Percentiles rank a stretch among this genome's conserved stretches.
These are phyloP conservation scores for Cossypha caffra DNA, from an alignment of 2,797 vertebrate species.

Conservation along the genomic window DNA sequence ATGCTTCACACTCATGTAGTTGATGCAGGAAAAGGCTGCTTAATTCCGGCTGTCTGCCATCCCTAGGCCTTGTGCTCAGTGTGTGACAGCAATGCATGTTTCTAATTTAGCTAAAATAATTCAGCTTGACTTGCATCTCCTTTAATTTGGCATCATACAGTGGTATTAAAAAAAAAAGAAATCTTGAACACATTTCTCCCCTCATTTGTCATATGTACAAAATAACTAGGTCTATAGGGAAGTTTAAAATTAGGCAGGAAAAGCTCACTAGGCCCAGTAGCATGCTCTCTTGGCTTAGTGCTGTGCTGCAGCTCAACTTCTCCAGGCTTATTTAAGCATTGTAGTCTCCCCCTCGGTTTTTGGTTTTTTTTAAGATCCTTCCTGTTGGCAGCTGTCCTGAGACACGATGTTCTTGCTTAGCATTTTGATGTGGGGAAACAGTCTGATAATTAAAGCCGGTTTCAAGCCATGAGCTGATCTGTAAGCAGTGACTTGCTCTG, in stretches of 20 bases:
- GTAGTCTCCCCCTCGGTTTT: not conserved
- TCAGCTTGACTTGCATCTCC: not conserved
- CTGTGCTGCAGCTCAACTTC: slow-evolving; percentile 1
- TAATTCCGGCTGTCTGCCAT: not conserved
- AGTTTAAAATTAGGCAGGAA: slow-evolving; percentile 5
- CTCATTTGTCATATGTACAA: not conserved
- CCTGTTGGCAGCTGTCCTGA: slow-evolving; percentile 69
- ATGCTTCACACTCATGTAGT: not conserved
- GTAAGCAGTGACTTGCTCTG: slow-evolving; percentile 36
- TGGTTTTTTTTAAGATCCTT: slow-evolving; percentile 58
- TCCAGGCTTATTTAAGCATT: slow-evolving; percentile 13
- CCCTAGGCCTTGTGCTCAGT: not conserved
- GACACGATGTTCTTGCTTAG: slow-evolving; percentile 68
- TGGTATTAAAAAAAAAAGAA: not conserved
- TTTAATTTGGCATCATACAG: slow-evolving; percentile 11
- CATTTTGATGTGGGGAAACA: slow-evolving; percentile 73
- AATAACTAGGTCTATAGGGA: not conserved
- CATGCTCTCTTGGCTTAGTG: not conserved
- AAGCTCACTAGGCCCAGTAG: not conserved
- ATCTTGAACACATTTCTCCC: not conserved
- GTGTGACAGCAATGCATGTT: not conserved
- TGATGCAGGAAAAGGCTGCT: not conserved
- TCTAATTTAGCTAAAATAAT: slow-evolving; percentile 37
- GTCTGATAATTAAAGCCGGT: slow-evolving; percentile 69
- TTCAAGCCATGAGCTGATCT: slow-evolving; percentile 50